Conservation (phyloP, 1,140 invertebrate species). For the Manduca sexta region DNA sequence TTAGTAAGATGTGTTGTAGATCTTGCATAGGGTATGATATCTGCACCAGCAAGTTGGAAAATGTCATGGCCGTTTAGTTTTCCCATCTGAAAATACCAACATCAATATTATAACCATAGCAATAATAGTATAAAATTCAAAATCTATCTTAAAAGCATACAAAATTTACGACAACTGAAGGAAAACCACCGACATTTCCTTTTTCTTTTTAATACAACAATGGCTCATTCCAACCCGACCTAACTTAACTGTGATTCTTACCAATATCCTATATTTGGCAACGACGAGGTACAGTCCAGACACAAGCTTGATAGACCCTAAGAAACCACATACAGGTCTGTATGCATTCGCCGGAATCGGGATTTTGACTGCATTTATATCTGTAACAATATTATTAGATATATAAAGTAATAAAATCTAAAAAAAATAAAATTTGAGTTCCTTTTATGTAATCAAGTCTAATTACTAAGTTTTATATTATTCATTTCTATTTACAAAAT, state of each 20-base stretch:
- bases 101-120: neutral
- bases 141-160: too few species aligned
- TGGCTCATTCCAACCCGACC: too few species aligned
- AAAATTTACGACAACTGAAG: too few species aligned
- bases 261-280: slow-evolving; percentile 87
- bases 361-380: slow-evolving; percentile 41
- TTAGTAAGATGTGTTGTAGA: slow-evolving; percentile 89
- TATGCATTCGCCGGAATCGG: slow-evolving; percentile 74
- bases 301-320: slow-evolving; percentile 90
- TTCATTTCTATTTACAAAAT: too few species aligned
- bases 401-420: neutral
- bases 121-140: too few species aligned
- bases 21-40: slow-evolving; percentile 90
- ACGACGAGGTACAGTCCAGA: slow-evolving; percentile 93
- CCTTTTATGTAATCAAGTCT: too few species aligned
- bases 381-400: slow-evolving; percentile 20
- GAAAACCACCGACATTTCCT: too few species aligned
- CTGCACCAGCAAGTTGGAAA: slow-evolving; percentile 87
- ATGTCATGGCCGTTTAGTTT: slow-evolving; percentile 89
- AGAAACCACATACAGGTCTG: slow-evolving; percentile 89
- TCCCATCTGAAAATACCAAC: slow-evolving; percentile 76
- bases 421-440: neutral
- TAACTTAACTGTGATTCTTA: slow-evolving; percentile 26
- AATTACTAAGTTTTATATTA: too few species aligned
- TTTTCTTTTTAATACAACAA: too few species aligned